Evolutionary conservation across 1,140 invertebrate genomes (phyloP).

Genomic region (Ips nitidus): DNA sequence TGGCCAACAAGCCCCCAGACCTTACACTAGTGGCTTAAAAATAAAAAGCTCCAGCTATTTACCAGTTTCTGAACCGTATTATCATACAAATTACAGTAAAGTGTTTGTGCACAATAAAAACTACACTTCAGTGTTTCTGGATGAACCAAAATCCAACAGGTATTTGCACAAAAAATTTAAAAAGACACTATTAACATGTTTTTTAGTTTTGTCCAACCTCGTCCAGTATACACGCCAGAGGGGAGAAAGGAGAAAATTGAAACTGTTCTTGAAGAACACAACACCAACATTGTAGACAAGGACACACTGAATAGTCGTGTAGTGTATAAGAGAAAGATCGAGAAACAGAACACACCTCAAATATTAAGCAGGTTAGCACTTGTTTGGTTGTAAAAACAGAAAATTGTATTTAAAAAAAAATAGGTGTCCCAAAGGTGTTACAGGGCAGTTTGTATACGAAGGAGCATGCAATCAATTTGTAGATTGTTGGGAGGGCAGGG

Average conservation of each 20-base stretch:
- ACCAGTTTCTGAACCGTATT: constrained; percentile 21
- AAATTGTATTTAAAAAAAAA: constrained; percentile 2
- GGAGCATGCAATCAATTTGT: constrained; percentile 68
- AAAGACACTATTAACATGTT: background rate
- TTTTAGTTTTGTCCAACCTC: background rate
- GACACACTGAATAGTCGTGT: constrained; percentile 29
- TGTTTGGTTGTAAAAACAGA: background rate
- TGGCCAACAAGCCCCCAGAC: background rate
- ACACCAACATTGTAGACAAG: constrained; percentile 28
- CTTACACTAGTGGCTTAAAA: constrained; percentile 24
- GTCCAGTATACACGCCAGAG: constrained; percentile 28
- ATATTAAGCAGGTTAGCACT: constrained; percentile 25
- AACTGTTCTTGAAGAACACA: constrained; percentile 28
- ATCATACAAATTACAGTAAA: constrained; percentile 43
- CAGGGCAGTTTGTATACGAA: constrained; percentile 62
- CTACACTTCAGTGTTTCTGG: constrained; percentile 27
- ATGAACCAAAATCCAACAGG: constrained; percentile 1
- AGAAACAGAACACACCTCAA: constrained; percentile 20
- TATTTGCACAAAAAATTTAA: constrained; percentile 5
- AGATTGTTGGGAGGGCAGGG: constrained; percentile 66
- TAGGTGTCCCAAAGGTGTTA: constrained; percentile 58
- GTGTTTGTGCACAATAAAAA: constrained; percentile 39
- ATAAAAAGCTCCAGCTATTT: constrained; percentile 26
- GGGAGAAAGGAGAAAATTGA: constrained; percentile 23
- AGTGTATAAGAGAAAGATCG: constrained; percentile 29